phyloP scores from a whole-genome alignment of 2,888 invertebrate genomes.

The Gymnosoma rotundatum region DNA sequence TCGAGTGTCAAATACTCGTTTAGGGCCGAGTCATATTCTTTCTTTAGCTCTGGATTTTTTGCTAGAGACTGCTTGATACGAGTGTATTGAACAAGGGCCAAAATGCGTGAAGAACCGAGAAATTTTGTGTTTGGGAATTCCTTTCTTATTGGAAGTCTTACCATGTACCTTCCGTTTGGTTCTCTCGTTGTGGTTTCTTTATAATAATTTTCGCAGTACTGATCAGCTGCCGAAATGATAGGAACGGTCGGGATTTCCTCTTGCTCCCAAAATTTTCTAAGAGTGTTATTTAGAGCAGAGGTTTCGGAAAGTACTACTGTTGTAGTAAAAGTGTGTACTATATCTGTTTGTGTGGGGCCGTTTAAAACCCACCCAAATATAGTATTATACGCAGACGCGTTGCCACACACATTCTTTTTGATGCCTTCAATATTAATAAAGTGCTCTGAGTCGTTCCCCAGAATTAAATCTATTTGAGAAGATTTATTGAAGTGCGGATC shows the following conservation, averaged over 20 bases:
- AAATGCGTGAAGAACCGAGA: conserved; percentile 4
- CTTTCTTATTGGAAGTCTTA: conserved; percentile 38
- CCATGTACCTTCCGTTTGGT: conserved; percentile 23
- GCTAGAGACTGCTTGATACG: neutral
- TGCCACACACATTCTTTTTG: conserved; percentile 15
- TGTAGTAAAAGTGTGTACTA: neutral
- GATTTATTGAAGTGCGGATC: conserved; percentile 15
- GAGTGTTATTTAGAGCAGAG: neutral
- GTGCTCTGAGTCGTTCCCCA: conserved; percentile 21
- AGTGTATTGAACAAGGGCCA: neutral
- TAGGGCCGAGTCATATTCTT: neutral
- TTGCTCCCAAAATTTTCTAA: conserved; percentile 44
- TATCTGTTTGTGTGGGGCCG: neutral
- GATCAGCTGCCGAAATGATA: neutral
- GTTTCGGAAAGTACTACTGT: neutral
- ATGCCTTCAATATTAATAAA: conserved; percentile 17
- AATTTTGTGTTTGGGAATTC: conserved; percentile 3
- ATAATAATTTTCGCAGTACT: conserved; percentile 37
- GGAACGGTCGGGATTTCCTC: conserved; percentile 1
- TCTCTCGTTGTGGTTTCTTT: conserved; percentile 19
- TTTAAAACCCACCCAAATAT: conserved; percentile 29
- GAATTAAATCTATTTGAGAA: conserved; percentile 10
- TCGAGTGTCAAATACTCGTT: conserved; percentile 11
- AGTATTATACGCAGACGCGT: conserved; percentile 8
- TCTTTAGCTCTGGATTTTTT: neutral